phyloP scores from a whole-genome alignment of 2,797 vertebrate species.

The Mormyrops boulengeri region DNA sequence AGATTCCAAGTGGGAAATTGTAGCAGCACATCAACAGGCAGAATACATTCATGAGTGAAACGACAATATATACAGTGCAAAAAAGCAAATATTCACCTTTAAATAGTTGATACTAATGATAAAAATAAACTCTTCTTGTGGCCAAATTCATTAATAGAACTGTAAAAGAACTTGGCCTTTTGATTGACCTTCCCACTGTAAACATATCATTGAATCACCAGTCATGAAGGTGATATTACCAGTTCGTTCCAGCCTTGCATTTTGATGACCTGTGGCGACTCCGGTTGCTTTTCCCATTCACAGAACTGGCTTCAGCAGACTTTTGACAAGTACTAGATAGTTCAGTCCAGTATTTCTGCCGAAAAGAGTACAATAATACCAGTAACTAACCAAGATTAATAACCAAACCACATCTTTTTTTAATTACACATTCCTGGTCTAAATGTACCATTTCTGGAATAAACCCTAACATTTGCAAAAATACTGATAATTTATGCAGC shows the following conservation, averaged over 20 bases:
- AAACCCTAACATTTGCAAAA: not conserved
- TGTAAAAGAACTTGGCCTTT: not conserved
- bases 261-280: not conserved
- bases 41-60: not conserved
- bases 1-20: not conserved
- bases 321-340: slow-evolving; percentile 10
- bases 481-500: not conserved
- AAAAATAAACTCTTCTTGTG: not conserved
- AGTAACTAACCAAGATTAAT: not conserved
- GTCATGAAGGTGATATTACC: not conserved
- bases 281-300: slow-evolving; percentile 20
- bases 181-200: not conserved
- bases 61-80: not conserved
- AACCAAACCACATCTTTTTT: not conserved
- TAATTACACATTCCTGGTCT: not conserved
- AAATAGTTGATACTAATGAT: not conserved
- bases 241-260: not conserved
- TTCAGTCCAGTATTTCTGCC: slow-evolving; percentile 27
- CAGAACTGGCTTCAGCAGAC: slow-evolving; percentile 29
- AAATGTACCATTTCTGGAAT: not conserved
- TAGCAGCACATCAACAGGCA: not conserved
- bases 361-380: not conserved
- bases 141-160: not conserved
- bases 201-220: not conserved
- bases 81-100: not conserved